phyloP scores from a whole-genome alignment of 2,113 vertebrate genomes.

The Manacus vitellinus region DNA sequence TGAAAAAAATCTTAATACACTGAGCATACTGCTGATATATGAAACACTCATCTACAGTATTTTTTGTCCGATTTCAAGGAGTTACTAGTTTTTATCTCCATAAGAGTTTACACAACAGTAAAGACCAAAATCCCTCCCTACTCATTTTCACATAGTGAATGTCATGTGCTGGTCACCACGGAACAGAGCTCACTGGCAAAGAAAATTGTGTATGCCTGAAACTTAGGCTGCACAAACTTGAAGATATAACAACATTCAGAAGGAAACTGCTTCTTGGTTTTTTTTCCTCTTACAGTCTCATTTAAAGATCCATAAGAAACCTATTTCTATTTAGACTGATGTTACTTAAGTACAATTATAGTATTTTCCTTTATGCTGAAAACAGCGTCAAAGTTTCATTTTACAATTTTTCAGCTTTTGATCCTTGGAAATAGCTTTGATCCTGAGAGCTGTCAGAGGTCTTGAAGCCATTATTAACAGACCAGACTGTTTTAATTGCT shows the following conservation, averaged over 20 bases:
- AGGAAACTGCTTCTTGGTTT: background rate
- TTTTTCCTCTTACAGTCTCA: background rate
- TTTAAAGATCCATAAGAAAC: background rate
- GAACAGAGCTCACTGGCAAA: background rate
- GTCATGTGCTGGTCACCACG: background rate
- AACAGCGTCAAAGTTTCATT: background rate
- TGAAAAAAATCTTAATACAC: background rate
- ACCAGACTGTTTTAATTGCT: background rate
- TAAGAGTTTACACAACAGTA: background rate
- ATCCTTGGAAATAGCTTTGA: background rate
- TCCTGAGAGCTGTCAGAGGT: background rate
- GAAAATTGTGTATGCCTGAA: background rate
- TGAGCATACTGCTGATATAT: background rate
- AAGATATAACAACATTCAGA: background rate
- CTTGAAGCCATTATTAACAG: background rate
- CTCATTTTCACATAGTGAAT: background rate
- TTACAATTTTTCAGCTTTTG: background rate
- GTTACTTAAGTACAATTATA: background rate
- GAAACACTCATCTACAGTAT: background rate
- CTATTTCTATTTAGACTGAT: background rate
- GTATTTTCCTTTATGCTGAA: background rate
- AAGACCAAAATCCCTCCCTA: background rate
- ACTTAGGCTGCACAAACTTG: background rate
- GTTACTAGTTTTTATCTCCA: background rate
- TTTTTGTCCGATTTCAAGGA: rapidly evolving